phyloP scores from a whole-genome alignment of 2,888 invertebrate genomes.

The Nasonovia ribisnigri region DNA sequence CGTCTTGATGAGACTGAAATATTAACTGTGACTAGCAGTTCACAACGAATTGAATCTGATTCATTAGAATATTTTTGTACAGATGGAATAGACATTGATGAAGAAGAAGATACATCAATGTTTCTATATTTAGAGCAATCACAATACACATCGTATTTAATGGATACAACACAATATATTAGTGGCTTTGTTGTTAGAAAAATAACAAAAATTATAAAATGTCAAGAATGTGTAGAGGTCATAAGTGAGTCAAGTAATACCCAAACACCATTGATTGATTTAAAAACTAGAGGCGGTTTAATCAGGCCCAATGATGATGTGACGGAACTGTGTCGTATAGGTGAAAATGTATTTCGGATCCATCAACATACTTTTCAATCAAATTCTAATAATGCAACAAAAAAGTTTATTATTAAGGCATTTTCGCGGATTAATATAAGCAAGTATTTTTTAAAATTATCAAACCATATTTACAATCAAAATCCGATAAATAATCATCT shows the following conservation, averaged over 20 bases:
- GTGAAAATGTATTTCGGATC: constrained; percentile 12
- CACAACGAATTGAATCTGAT: background rate
- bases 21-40: background rate
- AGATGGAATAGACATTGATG: background rate
- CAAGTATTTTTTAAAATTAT: constrained; percentile 14
- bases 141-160: no score
- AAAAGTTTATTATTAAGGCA: background rate
- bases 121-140: background rate
- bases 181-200: no score
- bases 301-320: background rate
- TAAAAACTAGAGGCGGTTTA: constrained; percentile 5
- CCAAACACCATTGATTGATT: no score
- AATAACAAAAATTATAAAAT: background rate
- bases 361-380: background rate
- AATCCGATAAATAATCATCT: constrained; percentile 24
- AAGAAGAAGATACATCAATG: background rate
- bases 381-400: background rate
- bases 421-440: constrained; percentile 8
- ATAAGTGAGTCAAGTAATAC: background rate
- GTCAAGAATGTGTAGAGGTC: background rate
- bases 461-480: constrained; percentile 12
- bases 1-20: background rate
- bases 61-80: background rate
- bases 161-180: no score
- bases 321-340: background rate